Base-by-base conservation (phyloP, 2,888 invertebrate genomes). In the Ectobius pallidus region DNA sequence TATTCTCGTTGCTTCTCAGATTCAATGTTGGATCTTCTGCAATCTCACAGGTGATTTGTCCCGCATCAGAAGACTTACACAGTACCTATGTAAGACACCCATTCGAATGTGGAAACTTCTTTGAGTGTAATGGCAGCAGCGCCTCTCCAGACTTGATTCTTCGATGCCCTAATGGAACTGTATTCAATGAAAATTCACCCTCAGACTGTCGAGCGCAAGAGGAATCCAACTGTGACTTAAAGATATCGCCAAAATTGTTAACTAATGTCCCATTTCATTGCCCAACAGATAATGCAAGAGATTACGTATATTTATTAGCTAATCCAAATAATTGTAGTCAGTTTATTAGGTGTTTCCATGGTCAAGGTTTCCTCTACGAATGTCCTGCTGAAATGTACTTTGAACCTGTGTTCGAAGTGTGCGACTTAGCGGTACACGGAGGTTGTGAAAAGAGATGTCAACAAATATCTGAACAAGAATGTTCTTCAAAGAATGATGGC, bases 391-490 rank as follows among this genome's bases (percentile, higher is more conserved):
- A 30, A 27, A 25, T 22, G 58, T 30, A 30, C 16, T 58, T 58
- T 58, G 58, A 58, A n/a, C 58, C 58, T 2, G 58, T 58, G n/a
- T 30, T 16, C 16, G 58, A 58, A 25, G 30, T 58, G 14, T 58
- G 58, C 9, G 16, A 2, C 1, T 34, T 34, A 7, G 11, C 34
- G 6, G 11, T 7, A 7, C 34, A 34, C 11, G 7, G 34, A 7
- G 34, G 11, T 7, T 34, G 34, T 34, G 11, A 34, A 6, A 34
- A 34, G 11, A 34, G 7, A 34, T 34, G 34, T 34, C 30, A 20
- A 16, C 2, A 22, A 6, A 46, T 46, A 3, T 9, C 2, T n/a
- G 16, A 58, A n/a, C 58, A 27, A 16, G 3, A 30, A 58, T 58
- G 58, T 16, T 18, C 58, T 16, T 3, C 30, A 30, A n/a, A 22